phyloP scores from a whole-genome alignment of 2,113 vertebrate species.

The Platysteira castanea region DNA sequence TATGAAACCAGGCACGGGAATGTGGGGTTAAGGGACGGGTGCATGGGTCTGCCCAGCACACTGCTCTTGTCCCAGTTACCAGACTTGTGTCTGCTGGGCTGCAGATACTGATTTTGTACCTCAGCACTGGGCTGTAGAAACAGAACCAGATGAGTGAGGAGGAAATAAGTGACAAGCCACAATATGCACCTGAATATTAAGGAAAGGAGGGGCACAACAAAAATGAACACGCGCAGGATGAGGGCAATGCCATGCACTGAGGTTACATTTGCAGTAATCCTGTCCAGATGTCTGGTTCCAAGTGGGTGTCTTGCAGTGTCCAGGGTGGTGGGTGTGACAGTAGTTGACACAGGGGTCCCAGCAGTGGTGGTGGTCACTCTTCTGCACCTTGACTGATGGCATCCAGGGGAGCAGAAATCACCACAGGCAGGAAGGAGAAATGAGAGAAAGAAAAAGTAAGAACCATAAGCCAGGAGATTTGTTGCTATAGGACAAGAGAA shows the following conservation, averaged over 20 bases:
- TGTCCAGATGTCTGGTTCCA: conserved; percentile 84
- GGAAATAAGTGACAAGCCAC: background rate
- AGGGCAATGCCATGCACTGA: background rate
- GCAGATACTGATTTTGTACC: background rate
- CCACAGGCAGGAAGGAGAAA: background rate
- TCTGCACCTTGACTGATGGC: conserved; percentile 89
- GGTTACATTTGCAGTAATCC: conserved; percentile 90
- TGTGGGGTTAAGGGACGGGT: background rate
- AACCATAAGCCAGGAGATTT: background rate
- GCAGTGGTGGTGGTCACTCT: conserved; percentile 85
- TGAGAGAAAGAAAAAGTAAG: background rate
- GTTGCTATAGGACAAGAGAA: too few species aligned
- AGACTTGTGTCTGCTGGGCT: background rate
- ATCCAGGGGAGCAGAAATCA: background rate
- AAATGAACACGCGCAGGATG: background rate
- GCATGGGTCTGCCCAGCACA: background rate
- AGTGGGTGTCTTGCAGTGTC: conserved; percentile 83
- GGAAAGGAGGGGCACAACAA: background rate
- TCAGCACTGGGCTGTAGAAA: background rate
- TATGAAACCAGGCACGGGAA: background rate
- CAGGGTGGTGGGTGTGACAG: conserved; percentile 83
- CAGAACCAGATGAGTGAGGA: background rate
- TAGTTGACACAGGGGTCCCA: conserved; percentile 90
- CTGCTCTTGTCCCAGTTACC: background rate
- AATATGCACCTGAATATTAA: background rate